Base-by-base conservation (phyloP, 1,140 invertebrate species). In the Andrena cerasifolii region DNA sequence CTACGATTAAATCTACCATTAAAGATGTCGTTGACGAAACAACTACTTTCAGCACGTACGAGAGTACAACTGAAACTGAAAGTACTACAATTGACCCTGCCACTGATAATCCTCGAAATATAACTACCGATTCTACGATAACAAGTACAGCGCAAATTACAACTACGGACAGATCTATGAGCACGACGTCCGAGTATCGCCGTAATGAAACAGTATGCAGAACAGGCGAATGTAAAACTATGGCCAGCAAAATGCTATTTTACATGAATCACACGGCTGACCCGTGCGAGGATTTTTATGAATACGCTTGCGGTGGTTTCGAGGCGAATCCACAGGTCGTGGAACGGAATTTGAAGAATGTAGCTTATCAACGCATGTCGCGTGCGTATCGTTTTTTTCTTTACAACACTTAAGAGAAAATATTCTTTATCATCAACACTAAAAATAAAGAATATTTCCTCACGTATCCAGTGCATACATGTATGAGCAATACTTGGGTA, bases 241-340 rank as follows among this genome's bases (percentile, higher is more conserved):
- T 85, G 53, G 89, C 92, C 14, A 89, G 91, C 31, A 88, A 86
- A 43, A 89, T 94, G 12, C 43, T 93, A 14, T 87, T 87, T 12
- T 93, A 93, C 40, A 94, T 95, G 90, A 91, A 94, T 74, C 88
- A 90, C 40, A 86, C 84, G 3, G 92, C 93, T 0, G 90, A 95
- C 85, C 95, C 95, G 6, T 96, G 95, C 82, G 91, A 94, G 4
- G 94, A 96, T 87, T 96, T 96, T 86, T 96, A 95, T 79, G 86
- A 93, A 40, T 95, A 93, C 72, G 92, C 94, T 43, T 95, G 94
- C 75, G 94, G 94, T 26, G 91, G 93, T 6, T 94, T 93, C 28
- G 79, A 87, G 18, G 58, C 74, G 5, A 78, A 87, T 63, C 80
- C 88, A 45, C 70, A 82, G 7, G 78, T 78, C 14, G 79, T 78